phyloP scores from a whole-genome alignment of 2,888 invertebrate genomes.

The Eilema griseolum region DNA sequence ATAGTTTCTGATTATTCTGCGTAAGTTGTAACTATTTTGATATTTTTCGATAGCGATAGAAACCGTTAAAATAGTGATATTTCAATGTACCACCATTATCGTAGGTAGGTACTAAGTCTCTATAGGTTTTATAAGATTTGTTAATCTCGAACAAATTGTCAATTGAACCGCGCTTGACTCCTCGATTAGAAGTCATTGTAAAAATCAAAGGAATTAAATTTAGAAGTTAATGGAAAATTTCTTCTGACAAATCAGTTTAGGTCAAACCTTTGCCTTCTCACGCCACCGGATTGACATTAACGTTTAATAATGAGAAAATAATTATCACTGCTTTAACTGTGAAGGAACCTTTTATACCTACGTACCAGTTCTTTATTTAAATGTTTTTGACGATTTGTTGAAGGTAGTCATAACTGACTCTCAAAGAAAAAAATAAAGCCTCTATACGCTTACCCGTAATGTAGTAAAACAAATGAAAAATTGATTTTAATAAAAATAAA shows the following conservation, averaged over 20 bases:
- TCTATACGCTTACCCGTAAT: too few species aligned
- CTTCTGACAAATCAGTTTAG: neutral
- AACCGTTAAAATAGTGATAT: too few species aligned
- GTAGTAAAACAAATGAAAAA: too few species aligned
- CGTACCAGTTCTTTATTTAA: neutral
- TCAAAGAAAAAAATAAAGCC: too few species aligned
- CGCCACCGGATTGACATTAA: neutral
- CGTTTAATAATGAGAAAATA: neutral
- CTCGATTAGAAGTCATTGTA: neutral
- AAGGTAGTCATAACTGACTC: neutral
- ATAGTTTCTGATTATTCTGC: too few species aligned
- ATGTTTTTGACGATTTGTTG: neutral
- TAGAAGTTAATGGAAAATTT: neutral
- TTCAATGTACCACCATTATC: neutral
- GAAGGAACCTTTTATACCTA: neutral
- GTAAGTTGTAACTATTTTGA: too few species aligned
- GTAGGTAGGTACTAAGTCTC: neutral
- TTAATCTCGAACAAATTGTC: neutral
- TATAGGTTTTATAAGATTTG: neutral
- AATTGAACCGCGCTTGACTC: neutral
- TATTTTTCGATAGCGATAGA: too few species aligned
- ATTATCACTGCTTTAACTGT: neutral
- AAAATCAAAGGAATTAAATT: neutral
- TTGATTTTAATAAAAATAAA: neutral
- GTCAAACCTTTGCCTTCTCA: neutral